Evolutionary conservation across 2,888 invertebrate genomes (phyloP), one percentile per base, ranked within the genome.

Genomic region (Callyntrura sp.): DNA sequence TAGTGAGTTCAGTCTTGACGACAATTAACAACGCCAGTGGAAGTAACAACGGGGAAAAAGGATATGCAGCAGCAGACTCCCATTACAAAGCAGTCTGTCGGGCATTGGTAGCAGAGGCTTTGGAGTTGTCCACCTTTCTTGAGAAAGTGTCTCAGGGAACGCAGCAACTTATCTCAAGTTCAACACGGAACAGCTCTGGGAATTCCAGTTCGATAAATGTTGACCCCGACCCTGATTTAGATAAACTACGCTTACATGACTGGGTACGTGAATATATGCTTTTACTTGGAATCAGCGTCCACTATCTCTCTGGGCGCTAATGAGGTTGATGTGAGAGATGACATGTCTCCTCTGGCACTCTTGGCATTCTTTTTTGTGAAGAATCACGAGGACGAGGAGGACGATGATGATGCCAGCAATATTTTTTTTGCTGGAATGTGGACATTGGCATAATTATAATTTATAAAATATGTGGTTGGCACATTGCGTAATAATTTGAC

Each of bases 21-120:
- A 95, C 94, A 96, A 83, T 91, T 76, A 83, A 76, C 11, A 96
- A 94, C 94, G 94, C 92, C 95, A 95, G 92, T 96, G 96, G 93
- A 94, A 95, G 86, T 94, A 94, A 43, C 94, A 94, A 20, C 93
- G 93, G 25, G 94, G 95, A 92, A 95, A 96, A 91, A 96, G 90
- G 82, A 23, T 65, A 85, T 48, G 91, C 90, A 35, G 88, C 91
- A 70, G 97, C 97, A 0, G 97, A 97, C 93, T 95, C 96, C 78
- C 98, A 98, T 95, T 99, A 98, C 95, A 97, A 97, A 94, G 98
- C 98, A 90, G 98, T 99, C 85, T 98, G 98, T 94, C 96, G 98
- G 91, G 98, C 98, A 89, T 96, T 98, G 93, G 98, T 98, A 90
- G 97, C 98, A 23, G 99, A 99, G 95, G 97, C 98, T 85, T 95